phyloP scores from a whole-genome alignment of 2,888 invertebrate species.

The Lacanobia wlatinum region DNA sequence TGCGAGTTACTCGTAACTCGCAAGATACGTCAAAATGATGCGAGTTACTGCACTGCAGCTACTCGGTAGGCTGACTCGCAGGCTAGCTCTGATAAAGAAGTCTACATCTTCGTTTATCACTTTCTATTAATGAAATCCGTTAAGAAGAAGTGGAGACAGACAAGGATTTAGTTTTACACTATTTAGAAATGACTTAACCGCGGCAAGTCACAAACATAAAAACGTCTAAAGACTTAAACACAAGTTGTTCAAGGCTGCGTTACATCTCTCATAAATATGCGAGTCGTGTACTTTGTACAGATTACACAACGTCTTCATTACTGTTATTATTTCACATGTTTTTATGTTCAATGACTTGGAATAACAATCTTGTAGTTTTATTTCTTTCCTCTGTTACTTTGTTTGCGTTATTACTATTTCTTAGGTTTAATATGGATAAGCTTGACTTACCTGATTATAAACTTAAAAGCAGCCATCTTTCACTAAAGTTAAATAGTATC shows the following conservation, averaged over 20 bases:
- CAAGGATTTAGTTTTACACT: too few relatives aligned
- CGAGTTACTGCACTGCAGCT: too few relatives aligned
- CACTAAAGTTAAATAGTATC: not conserved
- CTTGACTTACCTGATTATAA: not conserved
- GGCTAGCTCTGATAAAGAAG: too few relatives aligned
- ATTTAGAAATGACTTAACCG: conserved; percentile 11
- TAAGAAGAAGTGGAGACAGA: too few relatives aligned
- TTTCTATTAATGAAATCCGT: too few relatives aligned
- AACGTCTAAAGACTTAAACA: conserved; percentile 27
- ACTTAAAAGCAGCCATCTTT: not conserved
- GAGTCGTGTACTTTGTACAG: conserved; percentile 43
- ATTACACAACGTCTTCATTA: conserved; percentile 59
- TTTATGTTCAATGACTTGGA: conserved; percentile 45
- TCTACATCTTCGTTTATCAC: too few relatives aligned
- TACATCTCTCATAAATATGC: conserved; percentile 52
- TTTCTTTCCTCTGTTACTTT: not conserved
- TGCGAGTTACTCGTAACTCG: too few relatives aligned
- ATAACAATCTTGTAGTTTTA: conserved; percentile 28
- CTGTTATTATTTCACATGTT: conserved; percentile 50
- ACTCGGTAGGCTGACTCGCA: too few relatives aligned
- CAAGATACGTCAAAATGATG: too few relatives aligned
- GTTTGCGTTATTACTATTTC: not conserved
- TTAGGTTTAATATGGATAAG: not conserved
- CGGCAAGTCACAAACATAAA: conserved; percentile 50
- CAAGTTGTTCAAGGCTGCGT: conserved; percentile 54